phyloP scores from a whole-genome alignment of 1,140 invertebrate species.

The Zaprionus vittiger region DNA sequence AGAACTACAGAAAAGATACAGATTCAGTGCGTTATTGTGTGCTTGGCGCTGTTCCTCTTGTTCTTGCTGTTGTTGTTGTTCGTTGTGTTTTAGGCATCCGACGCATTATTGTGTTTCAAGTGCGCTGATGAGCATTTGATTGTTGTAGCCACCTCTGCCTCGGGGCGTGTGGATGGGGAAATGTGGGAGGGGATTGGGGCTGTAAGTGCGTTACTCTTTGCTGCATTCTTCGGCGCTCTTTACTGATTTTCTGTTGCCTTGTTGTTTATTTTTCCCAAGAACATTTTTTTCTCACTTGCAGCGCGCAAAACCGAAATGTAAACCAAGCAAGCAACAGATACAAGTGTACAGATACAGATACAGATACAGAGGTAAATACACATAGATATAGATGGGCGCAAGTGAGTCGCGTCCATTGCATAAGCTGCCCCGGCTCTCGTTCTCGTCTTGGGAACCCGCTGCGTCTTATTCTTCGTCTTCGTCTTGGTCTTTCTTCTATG shows the following conservation, averaged over 20 bases:
- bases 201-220: constrained; percentile 39
- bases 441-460: constrained; percentile 19
- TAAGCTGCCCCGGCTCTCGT: constrained; percentile 33
- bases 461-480: background rate
- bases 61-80: constrained; percentile 9
- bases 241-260: constrained; percentile 40
- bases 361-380: constrained; percentile 59
- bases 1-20: constrained; percentile 38
- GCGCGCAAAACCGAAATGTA: constrained; percentile 77
- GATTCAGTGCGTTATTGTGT: constrained; percentile 49
- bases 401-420: constrained; percentile 38
- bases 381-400: constrained; percentile 35
- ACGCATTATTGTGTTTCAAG: constrained; percentile 78
- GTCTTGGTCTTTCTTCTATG: constrained; percentile 17
- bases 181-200: background rate
- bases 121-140: constrained; percentile 83
- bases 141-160: constrained; percentile 58
- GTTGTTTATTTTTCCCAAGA: constrained; percentile 78
- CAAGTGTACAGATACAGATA: constrained; percentile 21
- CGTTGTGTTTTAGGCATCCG: constrained; percentile 58
- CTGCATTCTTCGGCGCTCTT: constrained; percentile 18
- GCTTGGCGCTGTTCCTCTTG: constrained; percentile 7
- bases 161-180: background rate
- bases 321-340: constrained; percentile 57
- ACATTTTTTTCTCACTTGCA: constrained; percentile 78